Conservation (phyloP, 2,888 invertebrate genomes). For the Disparrhopalites patrizii region DNA sequence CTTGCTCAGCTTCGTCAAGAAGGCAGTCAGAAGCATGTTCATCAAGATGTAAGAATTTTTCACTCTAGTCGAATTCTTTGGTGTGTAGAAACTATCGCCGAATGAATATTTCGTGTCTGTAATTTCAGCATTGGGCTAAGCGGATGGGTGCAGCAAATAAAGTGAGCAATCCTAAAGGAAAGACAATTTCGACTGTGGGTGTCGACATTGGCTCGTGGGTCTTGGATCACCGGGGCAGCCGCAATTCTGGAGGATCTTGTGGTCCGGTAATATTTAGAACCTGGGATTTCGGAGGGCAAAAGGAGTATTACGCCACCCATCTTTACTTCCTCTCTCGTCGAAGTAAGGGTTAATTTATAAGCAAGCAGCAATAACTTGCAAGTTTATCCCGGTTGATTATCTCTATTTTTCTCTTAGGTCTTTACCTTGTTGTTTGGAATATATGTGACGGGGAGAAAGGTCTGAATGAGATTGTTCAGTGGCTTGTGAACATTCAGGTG, state of each 20-base stretch:
- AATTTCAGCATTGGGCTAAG: constrained; percentile 79
- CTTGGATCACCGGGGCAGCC: constrained; percentile 77
- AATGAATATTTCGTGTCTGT: background rate
- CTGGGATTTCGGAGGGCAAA: constrained; percentile 99
- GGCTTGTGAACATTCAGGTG: constrained; percentile 91
- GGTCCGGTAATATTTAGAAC: constrained; percentile 88
- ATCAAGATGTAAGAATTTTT: constrained; percentile 39
- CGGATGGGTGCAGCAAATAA: constrained; percentile 66
- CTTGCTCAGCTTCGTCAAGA: constrained; percentile 83
- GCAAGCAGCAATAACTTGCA: no score
- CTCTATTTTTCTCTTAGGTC: constrained; percentile 42
- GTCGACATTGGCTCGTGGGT: constrained; percentile 96
- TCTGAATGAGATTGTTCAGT: constrained; percentile 83
- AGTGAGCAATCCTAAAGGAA: constrained; percentile 62
- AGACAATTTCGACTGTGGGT: constrained; percentile 90
- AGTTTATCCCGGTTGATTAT: no score
- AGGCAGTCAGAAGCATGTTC: constrained; percentile 57
- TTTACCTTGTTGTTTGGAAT: constrained; percentile 94
- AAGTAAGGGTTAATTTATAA: constrained; percentile 55
- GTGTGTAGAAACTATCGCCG: background rate
- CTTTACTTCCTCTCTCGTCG: constrained; percentile 96
- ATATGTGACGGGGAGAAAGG: constrained; percentile 88
- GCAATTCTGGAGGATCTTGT: constrained; percentile 59
- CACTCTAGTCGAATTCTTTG: background rate
- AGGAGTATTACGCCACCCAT: constrained; percentile 97